A percentile compares a stretch with the other conserved stretches of the same genome.
These are phyloP conservation scores for Hyphantria cunea DNA, from an alignment of 1,140 invertebrate genomes.

Conservation along the genomic window DNA sequence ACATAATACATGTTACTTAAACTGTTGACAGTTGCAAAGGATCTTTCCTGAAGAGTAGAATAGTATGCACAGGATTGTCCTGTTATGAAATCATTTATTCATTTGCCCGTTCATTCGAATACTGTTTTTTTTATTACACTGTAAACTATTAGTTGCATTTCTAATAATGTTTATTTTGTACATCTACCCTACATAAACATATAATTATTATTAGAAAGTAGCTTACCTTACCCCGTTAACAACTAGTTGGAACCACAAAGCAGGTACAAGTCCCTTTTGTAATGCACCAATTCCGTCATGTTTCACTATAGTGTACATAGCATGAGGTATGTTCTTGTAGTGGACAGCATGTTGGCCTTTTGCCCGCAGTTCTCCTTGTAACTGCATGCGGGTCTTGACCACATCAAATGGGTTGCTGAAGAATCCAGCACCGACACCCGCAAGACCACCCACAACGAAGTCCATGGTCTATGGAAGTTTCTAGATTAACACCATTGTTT, in stretches of 20 bases:
- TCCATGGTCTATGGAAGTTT: constrained; percentile 78
- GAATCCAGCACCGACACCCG: constrained; percentile 86
- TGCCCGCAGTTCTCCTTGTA: constrained; percentile 92
- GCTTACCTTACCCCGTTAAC: constrained; percentile 80
- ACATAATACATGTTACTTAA: no score
- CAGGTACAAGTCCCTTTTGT: constrained; percentile 89
- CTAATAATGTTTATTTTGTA: no score
- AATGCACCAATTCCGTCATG: constrained; percentile 86
- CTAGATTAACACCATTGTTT: no score
- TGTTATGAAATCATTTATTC: no score
- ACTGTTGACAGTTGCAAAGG: no score
- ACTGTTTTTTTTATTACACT: no score
- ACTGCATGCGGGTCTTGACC: constrained; percentile 92
- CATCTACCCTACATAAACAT: not conserved
- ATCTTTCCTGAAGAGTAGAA: no score
- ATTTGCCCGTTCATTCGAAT: no score
- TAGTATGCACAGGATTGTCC: no score
- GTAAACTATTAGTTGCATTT: no score
- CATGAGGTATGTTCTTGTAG: constrained; percentile 88
- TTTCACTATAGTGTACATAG: constrained; percentile 85
- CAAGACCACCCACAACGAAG: constrained; percentile 85
- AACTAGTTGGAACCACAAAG: constrained; percentile 84
- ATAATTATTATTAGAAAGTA: constrained; percentile 19
- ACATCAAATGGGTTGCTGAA: constrained; percentile 90
- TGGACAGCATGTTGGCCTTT: constrained; percentile 84